Conservation (phyloP, 2,113 vertebrate species). For the Anser cygnoides region DNA sequence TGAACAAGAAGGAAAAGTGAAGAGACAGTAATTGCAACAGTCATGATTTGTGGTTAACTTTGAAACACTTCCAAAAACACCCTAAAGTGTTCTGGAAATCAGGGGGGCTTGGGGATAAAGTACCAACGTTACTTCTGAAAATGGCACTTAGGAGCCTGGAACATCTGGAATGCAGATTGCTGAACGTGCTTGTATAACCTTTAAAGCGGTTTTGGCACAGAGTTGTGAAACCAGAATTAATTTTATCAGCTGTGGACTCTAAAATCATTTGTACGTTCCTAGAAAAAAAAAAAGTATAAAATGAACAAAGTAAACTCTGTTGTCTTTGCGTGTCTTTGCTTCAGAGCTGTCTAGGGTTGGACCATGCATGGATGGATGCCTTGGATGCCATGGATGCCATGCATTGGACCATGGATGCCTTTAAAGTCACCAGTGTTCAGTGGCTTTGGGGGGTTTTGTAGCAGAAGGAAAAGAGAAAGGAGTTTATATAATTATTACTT, state of each 20-base stretch:
- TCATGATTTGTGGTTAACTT: neutral
- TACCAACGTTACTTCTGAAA: neutral
- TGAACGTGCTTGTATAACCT: neutral
- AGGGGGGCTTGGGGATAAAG: neutral
- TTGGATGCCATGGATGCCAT: neutral
- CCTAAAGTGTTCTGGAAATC: neutral
- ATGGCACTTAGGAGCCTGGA: neutral
- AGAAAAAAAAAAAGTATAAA: neutral
- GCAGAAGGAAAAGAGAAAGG: neutral
- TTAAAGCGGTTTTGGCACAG: neutral
- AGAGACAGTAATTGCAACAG: neutral
- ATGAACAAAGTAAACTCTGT: neutral
- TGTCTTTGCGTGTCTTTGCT: neutral
- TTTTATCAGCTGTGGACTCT: neutral
- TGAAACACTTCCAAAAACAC: neutral
- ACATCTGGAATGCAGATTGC: neutral
- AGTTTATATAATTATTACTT: neutral
- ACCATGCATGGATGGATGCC: neutral
- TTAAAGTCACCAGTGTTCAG: neutral
- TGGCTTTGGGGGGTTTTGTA: neutral
- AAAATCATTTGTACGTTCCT: neutral
- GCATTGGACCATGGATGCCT: neutral
- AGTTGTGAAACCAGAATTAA: neutral
- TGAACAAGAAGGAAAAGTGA: neutral
- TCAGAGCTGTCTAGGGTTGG: neutral